A percentile compares a stretch with the other conserved stretches of the same genome.
Conservation (phyloP, 2,888 invertebrate species). For the Gymnoscelis rufifasciata region DNA sequence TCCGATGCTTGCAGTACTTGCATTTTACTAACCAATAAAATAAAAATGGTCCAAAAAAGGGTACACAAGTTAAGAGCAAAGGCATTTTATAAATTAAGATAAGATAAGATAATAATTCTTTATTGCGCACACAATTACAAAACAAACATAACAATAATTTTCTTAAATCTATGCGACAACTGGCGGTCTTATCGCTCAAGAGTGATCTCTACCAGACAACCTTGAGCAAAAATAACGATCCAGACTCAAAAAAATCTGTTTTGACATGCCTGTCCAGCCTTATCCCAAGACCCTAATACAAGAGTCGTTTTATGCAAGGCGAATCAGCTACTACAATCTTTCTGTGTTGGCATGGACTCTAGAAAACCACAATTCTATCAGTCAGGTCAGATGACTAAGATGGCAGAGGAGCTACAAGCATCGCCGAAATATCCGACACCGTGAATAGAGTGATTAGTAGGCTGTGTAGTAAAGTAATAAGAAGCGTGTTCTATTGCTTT, state of each 20-base stretch:
- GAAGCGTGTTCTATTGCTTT: too few species aligned
- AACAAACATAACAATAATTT: too few species aligned
- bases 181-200: too few species aligned
- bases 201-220: too few species aligned
- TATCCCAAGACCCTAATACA: slow-evolving; percentile 32
- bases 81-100: slow-evolving; percentile 24
- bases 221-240: slow-evolving; percentile 16
- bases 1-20: slow-evolving; percentile 32
- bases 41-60: slow-evolving; percentile 23
- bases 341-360: slow-evolving; percentile 27
- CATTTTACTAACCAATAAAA: slow-evolving; percentile 23
- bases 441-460: too few species aligned
- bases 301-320: slow-evolving; percentile 32
- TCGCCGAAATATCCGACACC: too few species aligned
- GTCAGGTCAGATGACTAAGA: slow-evolving; percentile 36
- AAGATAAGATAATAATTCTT: too few species aligned
- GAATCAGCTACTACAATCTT: slow-evolving; percentile 30
- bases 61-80: slow-evolving; percentile 29
- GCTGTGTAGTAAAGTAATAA: too few species aligned
- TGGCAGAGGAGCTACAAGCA: slow-evolving; percentile 28
- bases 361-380: slow-evolving; percentile 27
- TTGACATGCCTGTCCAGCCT: slow-evolving; percentile 33
- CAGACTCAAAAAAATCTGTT: slow-evolving; percentile 22
- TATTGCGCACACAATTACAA: too few species aligned
- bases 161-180: too few species aligned